Evolutionary conservation across 2,113 vertebrate species (phyloP), one percentile per base, ranked within the genome.

Genomic region (Corvus hawaiiensis): DNA sequence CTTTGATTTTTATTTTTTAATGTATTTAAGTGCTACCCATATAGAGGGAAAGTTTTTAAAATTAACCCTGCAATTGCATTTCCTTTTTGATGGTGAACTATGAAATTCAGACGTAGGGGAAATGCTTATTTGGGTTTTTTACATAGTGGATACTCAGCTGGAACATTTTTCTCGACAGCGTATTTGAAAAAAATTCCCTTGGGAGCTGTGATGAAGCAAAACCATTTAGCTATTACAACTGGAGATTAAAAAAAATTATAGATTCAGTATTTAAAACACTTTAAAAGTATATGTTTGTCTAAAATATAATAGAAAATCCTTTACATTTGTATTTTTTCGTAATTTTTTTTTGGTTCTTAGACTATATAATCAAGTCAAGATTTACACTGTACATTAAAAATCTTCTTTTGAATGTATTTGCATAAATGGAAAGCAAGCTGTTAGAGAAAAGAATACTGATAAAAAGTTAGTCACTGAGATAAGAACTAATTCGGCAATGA

Each of bases 301-400:
- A 98, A 98, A 98, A 98, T 98, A 98, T 92, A 97, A 98, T 97
- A 98, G 87, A 98, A 98, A 98, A 97, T 97, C 90, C 67, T 97
- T 97, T 97, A 96, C 61, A 87, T 96, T 97, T 97, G 35, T 93
- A 93, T 94, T 91, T 93, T 96, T 87, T 94, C 86, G 4, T 96
- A 89, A 35, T 46, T 96, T 96, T 97, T 95, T 98, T 98, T 97
- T 97, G 91, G 96, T 94, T 96, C 90, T 96, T 96, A 96, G 96
- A 95, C 58, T 94, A 93, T 96, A 96, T 96, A 95, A 94, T 94
- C 82, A 97, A 96, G 96, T 96, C 91, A 80, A 91, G 96, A 93
- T 84, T 96, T 98, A 97, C 87, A 93, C 74, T 95, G 91, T 96
- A 96, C 95, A 97, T 85, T 96, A 97, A 93, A 90, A 94, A 87